A percentile compares a stretch with the other conserved stretches of the same genome.
Evolutionary conservation across 2,888 invertebrate genomes (phyloP).

Genomic region (Eristalis intricaria): DNA sequence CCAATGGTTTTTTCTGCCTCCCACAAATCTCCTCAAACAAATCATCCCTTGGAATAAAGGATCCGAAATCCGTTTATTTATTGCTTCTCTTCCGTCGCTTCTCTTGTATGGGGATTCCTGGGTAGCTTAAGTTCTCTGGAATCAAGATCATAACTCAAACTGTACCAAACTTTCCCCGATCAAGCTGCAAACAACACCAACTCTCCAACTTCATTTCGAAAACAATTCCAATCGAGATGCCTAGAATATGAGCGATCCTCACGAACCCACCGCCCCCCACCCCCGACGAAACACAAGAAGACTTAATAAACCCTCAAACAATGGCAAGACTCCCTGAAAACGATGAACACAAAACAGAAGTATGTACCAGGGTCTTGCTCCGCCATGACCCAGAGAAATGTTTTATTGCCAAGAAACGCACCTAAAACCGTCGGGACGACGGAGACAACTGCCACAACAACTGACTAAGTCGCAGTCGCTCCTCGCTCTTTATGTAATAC

Average conservation of each 20-base stretch:
- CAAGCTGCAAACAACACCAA: too few species aligned
- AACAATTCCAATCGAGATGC: background rate
- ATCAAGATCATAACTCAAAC: too few species aligned
- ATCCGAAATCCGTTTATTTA: too few species aligned
- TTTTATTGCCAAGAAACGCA: conserved; percentile 40
- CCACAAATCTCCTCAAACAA: too few species aligned
- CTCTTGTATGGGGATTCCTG: too few species aligned
- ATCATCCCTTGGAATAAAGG: too few species aligned
- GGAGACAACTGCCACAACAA: background rate
- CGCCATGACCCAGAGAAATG: conserved; percentile 56
- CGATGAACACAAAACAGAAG: background rate
- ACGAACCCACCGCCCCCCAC: background rate
- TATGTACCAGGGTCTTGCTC: background rate
- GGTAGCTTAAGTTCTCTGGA: too few species aligned
- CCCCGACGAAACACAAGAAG: background rate
- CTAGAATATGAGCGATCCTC: background rate
- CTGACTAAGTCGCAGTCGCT: conserved; percentile 16
- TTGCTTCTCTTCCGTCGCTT: too few species aligned
- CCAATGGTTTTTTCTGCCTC: too few species aligned
- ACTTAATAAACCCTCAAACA: background rate
- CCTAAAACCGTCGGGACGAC: background rate
- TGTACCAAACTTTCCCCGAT: too few species aligned
- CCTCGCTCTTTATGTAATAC: conserved; percentile 36
- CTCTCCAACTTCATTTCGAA: background rate
- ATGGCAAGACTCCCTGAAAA: background rate